Evolutionary conservation across 2,113 vertebrate genomes (phyloP).

Genomic region (Damaliscus lunatus): DNA sequence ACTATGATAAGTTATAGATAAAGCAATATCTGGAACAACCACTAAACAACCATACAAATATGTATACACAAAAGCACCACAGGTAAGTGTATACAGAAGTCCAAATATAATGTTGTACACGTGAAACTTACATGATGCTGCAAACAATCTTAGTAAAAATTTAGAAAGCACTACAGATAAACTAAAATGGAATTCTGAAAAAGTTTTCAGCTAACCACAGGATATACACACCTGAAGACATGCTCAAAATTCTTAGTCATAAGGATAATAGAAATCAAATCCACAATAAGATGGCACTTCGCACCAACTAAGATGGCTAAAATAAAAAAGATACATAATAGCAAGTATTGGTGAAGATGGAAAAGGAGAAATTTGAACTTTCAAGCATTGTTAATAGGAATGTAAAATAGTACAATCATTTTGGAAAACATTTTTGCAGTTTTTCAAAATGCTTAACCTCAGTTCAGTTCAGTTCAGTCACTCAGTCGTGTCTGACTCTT

Average conservation of each 20-base stretch:
- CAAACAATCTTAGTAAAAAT: background rate
- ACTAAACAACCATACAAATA: background rate
- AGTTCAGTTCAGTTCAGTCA: background rate
- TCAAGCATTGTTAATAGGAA: background rate
- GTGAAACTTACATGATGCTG: background rate
- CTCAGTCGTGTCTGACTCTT: too few relatives aligned
- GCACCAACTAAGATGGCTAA: background rate
- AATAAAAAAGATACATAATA: background rate
- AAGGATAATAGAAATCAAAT: background rate
- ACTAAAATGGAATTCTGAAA: background rate
- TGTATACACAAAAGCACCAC: background rate
- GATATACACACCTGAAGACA: background rate
- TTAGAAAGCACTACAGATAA: background rate
- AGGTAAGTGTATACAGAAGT: background rate
- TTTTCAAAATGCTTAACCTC: background rate
- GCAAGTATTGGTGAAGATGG: background rate
- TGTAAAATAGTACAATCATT: background rate
- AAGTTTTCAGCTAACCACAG: background rate
- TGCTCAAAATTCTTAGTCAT: background rate
- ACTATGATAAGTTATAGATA: background rate
- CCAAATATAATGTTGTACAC: background rate
- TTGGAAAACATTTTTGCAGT: background rate
- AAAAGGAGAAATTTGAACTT: background rate
- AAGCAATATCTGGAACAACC: background rate
- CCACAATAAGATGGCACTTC: background rate